Evolutionary conservation across 2,797 vertebrate species (phyloP).

Genomic region (Hoplostethus mediterraneus): DNA sequence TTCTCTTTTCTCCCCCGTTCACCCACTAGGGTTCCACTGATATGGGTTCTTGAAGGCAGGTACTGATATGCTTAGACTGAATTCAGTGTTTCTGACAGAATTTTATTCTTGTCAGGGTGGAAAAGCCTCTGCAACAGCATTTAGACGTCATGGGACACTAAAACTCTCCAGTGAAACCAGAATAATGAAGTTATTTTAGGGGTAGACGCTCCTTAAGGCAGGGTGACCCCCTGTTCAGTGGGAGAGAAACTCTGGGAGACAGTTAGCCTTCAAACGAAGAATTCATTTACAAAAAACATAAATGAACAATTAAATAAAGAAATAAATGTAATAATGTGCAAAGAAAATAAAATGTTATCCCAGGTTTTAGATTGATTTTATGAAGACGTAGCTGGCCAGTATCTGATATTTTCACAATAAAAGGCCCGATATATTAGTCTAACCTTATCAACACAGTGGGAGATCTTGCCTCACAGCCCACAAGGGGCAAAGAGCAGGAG

Average conservation of each 20-base stretch:
- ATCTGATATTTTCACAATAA: constrained; percentile 34
- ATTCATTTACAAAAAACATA: background rate
- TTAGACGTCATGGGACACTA: too few relatives aligned
- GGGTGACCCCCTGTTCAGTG: too few relatives aligned
- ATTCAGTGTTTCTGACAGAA: too few relatives aligned
- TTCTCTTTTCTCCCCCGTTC: constrained; percentile 21
- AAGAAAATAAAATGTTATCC: background rate
- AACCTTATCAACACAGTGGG: constrained; percentile 14
- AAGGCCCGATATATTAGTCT: background rate
- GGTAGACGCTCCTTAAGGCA: too few relatives aligned
- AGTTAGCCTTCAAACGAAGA: too few relatives aligned
- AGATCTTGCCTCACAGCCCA: constrained; percentile 44
- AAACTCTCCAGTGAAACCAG: too few relatives aligned
- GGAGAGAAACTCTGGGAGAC: too few relatives aligned
- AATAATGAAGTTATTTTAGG: too few relatives aligned
- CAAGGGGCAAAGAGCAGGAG: constrained; percentile 36
- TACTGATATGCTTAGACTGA: too few relatives aligned
- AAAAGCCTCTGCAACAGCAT: too few relatives aligned
- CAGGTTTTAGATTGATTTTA: background rate
- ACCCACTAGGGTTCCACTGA: background rate
- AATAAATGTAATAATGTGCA: constrained; percentile 9
- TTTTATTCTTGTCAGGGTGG: too few relatives aligned
- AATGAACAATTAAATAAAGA: background rate
- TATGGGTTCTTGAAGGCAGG: too few relatives aligned
- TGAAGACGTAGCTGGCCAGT: background rate